phyloP scores from a whole-genome alignment of 1,140 invertebrate species.

The Camponotus vicinus region DNA sequence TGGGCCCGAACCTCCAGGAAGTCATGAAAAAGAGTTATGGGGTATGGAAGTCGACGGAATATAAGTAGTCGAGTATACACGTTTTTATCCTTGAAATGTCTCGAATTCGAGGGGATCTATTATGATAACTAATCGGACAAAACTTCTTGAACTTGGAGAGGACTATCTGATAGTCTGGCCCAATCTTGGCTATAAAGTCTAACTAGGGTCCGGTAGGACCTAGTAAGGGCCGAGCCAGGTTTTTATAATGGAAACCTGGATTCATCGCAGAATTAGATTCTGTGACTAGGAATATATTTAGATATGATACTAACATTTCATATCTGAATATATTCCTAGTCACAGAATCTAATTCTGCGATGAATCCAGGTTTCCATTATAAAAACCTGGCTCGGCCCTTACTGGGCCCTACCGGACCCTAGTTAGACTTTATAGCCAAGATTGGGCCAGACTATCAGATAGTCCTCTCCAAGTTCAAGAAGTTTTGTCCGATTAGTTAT shows the following conservation, averaged over 20 bases:
- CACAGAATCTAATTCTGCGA: no score
- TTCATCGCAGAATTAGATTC: no score
- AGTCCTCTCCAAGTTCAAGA: neutral
- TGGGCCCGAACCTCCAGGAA: no score
- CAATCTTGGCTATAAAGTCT: slow-evolving; percentile 14
- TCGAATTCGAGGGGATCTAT: slow-evolving; percentile 18
- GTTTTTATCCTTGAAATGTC: slow-evolving; percentile 10
- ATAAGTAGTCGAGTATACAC: slow-evolving; percentile 11
- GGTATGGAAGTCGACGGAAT: neutral
- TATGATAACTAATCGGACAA: slow-evolving; percentile 4
- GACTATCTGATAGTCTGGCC: slow-evolving; percentile 13
- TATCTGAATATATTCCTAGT: slow-evolving; percentile 6
- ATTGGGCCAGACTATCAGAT: slow-evolving; percentile 16
- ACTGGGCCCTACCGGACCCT: neutral
- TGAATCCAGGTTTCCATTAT: no score
- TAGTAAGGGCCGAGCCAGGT: no score
- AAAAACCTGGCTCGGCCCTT: no score
- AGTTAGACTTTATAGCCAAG: slow-evolving; percentile 14
- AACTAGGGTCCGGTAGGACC: slow-evolving; percentile 13
- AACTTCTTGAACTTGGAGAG: neutral
- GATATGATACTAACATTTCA: slow-evolving; percentile 11
- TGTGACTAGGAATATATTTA: neutral
- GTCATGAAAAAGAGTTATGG: neutral
- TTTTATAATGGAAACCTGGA: no score
- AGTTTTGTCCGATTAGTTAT: slow-evolving; percentile 5